These are phyloP conservation scores for Camelus dromedarius DNA, from an alignment of 2,113 vertebrate genomes.

Conservation along the genomic window DNA sequence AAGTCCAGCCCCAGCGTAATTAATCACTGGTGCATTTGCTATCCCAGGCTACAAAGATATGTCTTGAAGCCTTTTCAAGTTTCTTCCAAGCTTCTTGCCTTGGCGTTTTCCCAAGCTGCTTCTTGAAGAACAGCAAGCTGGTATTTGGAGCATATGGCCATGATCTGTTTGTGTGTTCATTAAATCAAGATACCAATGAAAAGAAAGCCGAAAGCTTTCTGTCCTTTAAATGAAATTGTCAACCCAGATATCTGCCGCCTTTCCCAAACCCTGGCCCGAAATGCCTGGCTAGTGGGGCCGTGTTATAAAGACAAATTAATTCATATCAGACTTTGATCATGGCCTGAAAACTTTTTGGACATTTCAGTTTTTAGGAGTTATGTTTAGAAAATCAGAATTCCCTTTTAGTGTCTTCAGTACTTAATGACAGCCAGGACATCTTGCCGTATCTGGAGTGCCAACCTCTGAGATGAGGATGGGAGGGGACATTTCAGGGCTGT, in stretches of 20 bases:
- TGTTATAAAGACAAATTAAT: constrained; percentile 91
- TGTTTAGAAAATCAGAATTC: constrained; percentile 86
- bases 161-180: constrained; percentile 91
- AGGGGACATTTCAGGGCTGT: constrained; percentile 65
- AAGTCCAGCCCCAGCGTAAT: constrained; percentile 87
- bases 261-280: constrained; percentile 87
- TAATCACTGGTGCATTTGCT: constrained; percentile 88
- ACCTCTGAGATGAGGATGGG: constrained; percentile 52
- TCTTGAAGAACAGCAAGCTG: constrained; percentile 88
- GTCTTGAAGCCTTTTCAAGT: constrained; percentile 89
- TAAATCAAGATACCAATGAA: constrained; percentile 91
- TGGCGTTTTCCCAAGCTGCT: constrained; percentile 90
- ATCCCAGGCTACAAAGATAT: constrained; percentile 87
- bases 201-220: constrained; percentile 88
- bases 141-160: constrained; percentile 90
- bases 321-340: constrained; percentile 90
- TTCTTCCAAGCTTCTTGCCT: constrained; percentile 86
- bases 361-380: constrained; percentile 85
- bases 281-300: constrained; percentile 87
- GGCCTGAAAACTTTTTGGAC: constrained; percentile 88
- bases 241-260: constrained; percentile 89
- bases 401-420: constrained; percentile 80
- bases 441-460: constrained; percentile 75
- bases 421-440: constrained; percentile 81
- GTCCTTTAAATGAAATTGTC: constrained; percentile 91